These are phyloP conservation scores for Tortrix viridana DNA, from an alignment of 2,888 invertebrate genomes.

Conservation along the genomic window DNA sequence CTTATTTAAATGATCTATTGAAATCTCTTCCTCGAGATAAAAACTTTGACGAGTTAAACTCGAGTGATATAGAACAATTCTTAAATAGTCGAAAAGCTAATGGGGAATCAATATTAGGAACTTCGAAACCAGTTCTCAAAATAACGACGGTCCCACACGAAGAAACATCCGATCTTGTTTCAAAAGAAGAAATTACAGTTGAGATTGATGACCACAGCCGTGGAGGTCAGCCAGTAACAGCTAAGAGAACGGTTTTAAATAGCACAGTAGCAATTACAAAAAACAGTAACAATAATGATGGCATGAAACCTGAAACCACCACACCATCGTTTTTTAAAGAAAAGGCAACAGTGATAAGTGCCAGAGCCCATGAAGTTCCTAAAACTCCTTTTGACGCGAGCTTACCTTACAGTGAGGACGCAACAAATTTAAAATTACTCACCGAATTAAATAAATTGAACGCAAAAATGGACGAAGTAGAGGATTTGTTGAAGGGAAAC, in stretches of 20 bases:
- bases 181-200: constrained; percentile 37
- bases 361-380: too few species aligned
- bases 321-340: too few species aligned
- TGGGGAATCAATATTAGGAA: constrained; percentile 2
- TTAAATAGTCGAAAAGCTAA: constrained; percentile 9
- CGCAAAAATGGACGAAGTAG: constrained; percentile 33
- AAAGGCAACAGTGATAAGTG: too few species aligned
- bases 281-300: too few species aligned
- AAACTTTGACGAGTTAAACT: neutral
- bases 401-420: too few species aligned
- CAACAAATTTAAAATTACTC: constrained; percentile 8
- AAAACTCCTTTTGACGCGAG: too few species aligned
- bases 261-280: neutral
- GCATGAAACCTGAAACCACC: too few species aligned
- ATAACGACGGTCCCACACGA: neutral
- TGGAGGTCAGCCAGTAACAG: too few species aligned
- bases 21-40: too few species aligned
- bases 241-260: too few species aligned
- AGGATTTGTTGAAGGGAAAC: constrained; percentile 37
- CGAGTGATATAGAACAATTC: neutral
- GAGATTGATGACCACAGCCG: constrained; percentile 26
- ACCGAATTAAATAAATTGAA: constrained; percentile 29
- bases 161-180: constrained; percentile 15
- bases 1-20: neutral
- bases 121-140: neutral